Conservation (phyloP, 2,113 vertebrate species). For the Etheostoma cragini region DNA sequence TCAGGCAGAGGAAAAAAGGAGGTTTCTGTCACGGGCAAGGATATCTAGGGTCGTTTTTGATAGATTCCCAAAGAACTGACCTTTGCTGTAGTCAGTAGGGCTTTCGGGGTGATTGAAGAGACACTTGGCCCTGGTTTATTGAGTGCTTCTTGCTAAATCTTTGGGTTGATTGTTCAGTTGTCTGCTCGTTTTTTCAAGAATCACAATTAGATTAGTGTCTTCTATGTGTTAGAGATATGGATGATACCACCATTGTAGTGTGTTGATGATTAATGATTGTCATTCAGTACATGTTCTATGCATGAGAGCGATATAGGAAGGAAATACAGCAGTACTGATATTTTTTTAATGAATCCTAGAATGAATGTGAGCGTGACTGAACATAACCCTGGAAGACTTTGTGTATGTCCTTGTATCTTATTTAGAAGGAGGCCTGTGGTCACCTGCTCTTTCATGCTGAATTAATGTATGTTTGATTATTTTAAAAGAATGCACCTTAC, state of each 20-base stretch:
- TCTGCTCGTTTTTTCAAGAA: slow-evolving; percentile 2
- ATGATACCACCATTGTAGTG: background rate
- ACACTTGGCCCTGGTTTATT: slow-evolving; percentile 41
- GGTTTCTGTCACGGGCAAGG: slow-evolving; percentile 53
- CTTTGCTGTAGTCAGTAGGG: slow-evolving; percentile 64
- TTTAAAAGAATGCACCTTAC: slow-evolving; percentile 6
- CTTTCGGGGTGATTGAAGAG: slow-evolving; percentile 51
- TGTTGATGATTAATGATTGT: slow-evolving; percentile 40
- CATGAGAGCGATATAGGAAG: background rate
- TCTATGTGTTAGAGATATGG: background rate
- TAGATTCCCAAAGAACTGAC: slow-evolving; percentile 70
- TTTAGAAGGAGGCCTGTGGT: background rate
- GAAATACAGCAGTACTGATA: slow-evolving; percentile 27
- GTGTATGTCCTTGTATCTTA: slow-evolving; percentile 30
- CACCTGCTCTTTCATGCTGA: background rate
- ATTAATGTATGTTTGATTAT: slow-evolving; percentile 28
- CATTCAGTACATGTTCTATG: slow-evolving; percentile 31
- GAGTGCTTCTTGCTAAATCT: slow-evolving; percentile 52
- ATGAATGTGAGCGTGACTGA: slow-evolving; percentile 25
- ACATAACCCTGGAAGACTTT: slow-evolving; percentile 18
- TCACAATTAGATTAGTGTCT: background rate
- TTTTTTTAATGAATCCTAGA: slow-evolving; percentile 32
- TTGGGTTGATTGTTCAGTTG: slow-evolving; percentile 25
- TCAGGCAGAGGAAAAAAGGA: slow-evolving; percentile 60
- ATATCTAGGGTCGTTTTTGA: slow-evolving; percentile 61